These are phyloP conservation scores for Drosophila pruinosa DNA, from an alignment of 1,140 invertebrate genomes.

Conservation along the genomic window DNA sequence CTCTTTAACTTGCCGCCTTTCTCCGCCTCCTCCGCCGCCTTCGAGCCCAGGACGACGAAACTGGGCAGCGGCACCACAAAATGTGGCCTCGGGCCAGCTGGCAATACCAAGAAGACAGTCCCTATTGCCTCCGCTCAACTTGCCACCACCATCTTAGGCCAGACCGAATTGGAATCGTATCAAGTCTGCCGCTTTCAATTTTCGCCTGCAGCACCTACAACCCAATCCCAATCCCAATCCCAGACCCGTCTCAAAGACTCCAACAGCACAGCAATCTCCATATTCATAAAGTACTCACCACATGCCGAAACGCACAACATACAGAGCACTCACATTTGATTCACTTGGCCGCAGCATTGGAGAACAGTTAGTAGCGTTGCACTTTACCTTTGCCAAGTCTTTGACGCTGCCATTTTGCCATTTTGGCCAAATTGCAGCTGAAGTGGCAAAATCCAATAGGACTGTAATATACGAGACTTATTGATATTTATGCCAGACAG, in stretches of 20 bases:
- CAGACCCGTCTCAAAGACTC: background rate
- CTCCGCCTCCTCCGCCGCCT: background rate
- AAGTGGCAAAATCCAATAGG: no score
- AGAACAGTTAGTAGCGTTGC: background rate
- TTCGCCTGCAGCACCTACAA: constrained; percentile 45
- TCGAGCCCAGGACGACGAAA: constrained; percentile 18
- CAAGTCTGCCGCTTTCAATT: constrained; percentile 57
- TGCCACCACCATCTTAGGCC: background rate
- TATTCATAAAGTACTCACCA: constrained; percentile 9
- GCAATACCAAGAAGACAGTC: constrained; percentile 9
- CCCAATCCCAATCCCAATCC: background rate
- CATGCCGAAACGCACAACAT: background rate
- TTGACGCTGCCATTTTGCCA: background rate
- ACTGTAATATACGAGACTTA: background rate
- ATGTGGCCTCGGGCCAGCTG: constrained; percentile 9
- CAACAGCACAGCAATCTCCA: constrained; percentile 7
- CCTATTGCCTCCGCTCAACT: no score
- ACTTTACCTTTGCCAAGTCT: background rate
- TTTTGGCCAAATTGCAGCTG: background rate
- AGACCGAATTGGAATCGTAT: constrained; percentile 33
- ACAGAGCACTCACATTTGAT: background rate
- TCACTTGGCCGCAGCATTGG: background rate
- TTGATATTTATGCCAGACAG: background rate
- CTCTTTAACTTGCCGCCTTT: constrained; percentile 11
- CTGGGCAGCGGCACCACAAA: constrained; percentile 24